Base-by-base conservation (phyloP, 2,113 vertebrate genomes). In the Odontophorus gujanensis region DNA sequence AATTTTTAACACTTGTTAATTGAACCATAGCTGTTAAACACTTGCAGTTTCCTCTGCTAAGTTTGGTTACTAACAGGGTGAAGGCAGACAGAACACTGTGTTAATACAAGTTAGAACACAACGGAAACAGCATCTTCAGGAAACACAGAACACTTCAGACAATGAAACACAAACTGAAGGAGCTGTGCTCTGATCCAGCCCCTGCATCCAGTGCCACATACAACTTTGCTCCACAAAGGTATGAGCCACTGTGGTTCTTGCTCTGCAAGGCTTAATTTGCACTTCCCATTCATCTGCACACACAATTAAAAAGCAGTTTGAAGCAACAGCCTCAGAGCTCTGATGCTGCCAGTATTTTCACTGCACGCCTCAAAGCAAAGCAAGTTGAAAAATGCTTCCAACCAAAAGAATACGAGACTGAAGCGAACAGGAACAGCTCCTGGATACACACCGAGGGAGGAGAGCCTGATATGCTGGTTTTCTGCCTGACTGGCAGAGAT, bases 241-340 rank as follows among this genome's bases (percentile, higher is more conserved):
- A 45, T 55, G 71, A 92, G 65, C 42, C 32, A 19, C 72, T 59
- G 62, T 1, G 2, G 21, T 16, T 53, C 65, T 32, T 34, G 67
- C 71, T 63, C 81, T 62, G 66, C 89, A 63, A 81, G 79, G 74
- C 78, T 87, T 73, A 19, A 21, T 84, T 89, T 53, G 28, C 47
- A 77, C 84, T 67, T 91, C 32, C 67, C 75, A 51, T 62, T 91
- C 67, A 34, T 62, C 71, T 75, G 57, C 50, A 53, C 53, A 47
- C 81, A 53, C 77, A 84, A 89, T 72, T 84, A 81, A 73, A 88
- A 74, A 73, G 68, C 36, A 76, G 25, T 94, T 79, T 66, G 67
- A 85, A 48, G 81, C 74, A 47, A 58, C 24, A 55, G 67, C 42
- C 75, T 92, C 84, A 58, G 71, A 90, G 55, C 55, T 11, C 58